Evolutionary conservation across 2,888 invertebrate genomes (phyloP).

Genomic region (Melieria picta): DNA sequence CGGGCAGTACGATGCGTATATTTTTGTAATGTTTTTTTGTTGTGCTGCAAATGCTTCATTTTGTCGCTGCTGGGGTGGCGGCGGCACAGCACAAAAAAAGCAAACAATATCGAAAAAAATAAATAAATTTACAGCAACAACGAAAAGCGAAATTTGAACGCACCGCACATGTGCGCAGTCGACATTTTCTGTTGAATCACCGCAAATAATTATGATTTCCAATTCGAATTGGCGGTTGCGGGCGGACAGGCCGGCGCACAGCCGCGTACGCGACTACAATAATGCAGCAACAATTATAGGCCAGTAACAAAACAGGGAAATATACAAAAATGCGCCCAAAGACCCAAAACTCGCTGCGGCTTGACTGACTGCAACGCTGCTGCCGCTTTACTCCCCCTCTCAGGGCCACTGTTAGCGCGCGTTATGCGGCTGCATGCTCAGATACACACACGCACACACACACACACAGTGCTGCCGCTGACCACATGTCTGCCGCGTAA

Average conservation of each 20-base stretch:
- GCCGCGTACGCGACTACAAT: too few species aligned
- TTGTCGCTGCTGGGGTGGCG: neutral
- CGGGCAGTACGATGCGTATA: neutral
- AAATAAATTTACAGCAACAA: constrained; percentile 3
- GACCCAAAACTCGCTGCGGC: neutral
- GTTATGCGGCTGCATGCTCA: neutral
- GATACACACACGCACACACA: neutral
- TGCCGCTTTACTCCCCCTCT: neutral
- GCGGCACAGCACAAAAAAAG: constrained; percentile 6
- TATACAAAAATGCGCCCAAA: neutral
- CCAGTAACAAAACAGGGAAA: neutral
- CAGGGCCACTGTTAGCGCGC: neutral
- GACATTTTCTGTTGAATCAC: constrained; percentile 51
- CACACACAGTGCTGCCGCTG: neutral
- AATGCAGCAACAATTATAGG: constrained; percentile 13
- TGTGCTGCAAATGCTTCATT: constrained; percentile 6
- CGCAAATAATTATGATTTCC: constrained; percentile 50
- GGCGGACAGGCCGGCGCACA: constrained; percentile 22
- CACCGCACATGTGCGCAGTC: neutral
- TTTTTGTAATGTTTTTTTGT: neutral
- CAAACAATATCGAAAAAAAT: constrained; percentile 14
- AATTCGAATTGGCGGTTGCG: constrained; percentile 43
- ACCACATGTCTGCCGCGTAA: too few species aligned
- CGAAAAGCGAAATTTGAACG: neutral
- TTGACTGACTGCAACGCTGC: neutral